Percentiles rank a stretch among this genome's conserved stretches.
phyloP scores from a whole-genome alignment of 2,113 vertebrate species.

The Pan paniscus region DNA sequence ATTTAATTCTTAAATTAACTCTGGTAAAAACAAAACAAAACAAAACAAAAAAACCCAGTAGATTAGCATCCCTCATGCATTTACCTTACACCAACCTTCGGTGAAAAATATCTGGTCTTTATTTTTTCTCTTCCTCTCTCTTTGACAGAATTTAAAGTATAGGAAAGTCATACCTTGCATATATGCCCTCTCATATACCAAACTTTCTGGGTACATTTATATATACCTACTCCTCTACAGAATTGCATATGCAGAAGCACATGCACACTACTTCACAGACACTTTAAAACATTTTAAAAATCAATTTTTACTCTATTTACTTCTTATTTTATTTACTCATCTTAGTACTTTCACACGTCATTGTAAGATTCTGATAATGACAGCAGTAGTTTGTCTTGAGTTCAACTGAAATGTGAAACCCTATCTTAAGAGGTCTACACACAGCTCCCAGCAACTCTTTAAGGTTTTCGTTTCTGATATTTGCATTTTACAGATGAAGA shows the following conservation, averaged over 20 bases:
- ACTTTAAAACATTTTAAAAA: neutral
- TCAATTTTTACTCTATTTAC: neutral
- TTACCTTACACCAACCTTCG: neutral
- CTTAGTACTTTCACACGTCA: neutral
- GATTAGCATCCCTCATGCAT: neutral
- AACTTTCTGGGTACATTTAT: neutral
- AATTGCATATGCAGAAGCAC: neutral
- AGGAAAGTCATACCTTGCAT: neutral
- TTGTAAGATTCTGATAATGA: neutral
- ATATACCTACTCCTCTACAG: neutral
- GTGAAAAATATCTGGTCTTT: neutral
- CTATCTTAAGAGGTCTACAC: neutral
- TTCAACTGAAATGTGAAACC: neutral
- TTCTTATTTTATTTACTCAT: neutral
- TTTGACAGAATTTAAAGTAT: neutral
- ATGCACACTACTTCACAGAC: neutral
- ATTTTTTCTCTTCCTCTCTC: neutral
- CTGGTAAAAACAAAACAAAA: neutral
- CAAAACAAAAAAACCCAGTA: neutral
- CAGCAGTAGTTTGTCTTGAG: neutral
- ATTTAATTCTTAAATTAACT: slow-evolving; percentile 12
- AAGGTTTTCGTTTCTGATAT: neutral
- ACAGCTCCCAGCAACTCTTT: neutral
- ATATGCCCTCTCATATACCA: neutral
- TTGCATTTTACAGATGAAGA: neutral